Evolutionary conservation across 1,140 invertebrate species (phyloP).

Genomic region (Pseudomyrmex gracilis): DNA sequence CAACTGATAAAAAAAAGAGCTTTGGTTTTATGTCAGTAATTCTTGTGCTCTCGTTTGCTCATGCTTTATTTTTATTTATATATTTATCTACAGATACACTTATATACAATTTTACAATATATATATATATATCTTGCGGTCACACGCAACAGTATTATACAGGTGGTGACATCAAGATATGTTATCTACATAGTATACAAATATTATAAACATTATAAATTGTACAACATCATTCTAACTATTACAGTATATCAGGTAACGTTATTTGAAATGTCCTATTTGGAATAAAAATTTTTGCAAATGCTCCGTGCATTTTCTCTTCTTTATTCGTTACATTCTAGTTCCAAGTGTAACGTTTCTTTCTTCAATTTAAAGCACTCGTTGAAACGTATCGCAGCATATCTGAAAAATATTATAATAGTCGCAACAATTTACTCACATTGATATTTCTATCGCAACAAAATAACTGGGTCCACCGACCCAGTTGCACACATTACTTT

Average conservation of each 20-base stretch:
- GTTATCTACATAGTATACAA: constrained; percentile 11
- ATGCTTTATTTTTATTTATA: neutral
- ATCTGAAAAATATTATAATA: constrained; percentile 84
- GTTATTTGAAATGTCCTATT: neutral
- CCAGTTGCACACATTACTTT: neutral
- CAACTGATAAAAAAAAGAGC: neutral
- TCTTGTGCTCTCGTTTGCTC: neutral
- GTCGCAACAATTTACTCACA: constrained; percentile 1
- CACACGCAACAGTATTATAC: too few relatives aligned
- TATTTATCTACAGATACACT: neutral
- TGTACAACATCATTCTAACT: neutral
- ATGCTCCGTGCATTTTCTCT: neutral
- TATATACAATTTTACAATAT: neutral
- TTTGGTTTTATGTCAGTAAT: neutral
- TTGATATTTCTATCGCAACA: neutral
- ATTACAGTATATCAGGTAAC: neutral
- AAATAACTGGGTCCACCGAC: neutral
- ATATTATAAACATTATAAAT: too few relatives aligned
- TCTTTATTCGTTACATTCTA: constrained; percentile 15
- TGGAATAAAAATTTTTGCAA: constrained; percentile 1
- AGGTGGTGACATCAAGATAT: neutral
- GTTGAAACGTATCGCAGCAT: constrained; percentile 88
- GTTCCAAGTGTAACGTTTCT: constrained; percentile 30
- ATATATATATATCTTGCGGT: too few relatives aligned
- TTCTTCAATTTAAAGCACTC: constrained; percentile 87